Conservation (phyloP, 2,113 vertebrate genomes). For the Tachysurus vachellii region DNA sequence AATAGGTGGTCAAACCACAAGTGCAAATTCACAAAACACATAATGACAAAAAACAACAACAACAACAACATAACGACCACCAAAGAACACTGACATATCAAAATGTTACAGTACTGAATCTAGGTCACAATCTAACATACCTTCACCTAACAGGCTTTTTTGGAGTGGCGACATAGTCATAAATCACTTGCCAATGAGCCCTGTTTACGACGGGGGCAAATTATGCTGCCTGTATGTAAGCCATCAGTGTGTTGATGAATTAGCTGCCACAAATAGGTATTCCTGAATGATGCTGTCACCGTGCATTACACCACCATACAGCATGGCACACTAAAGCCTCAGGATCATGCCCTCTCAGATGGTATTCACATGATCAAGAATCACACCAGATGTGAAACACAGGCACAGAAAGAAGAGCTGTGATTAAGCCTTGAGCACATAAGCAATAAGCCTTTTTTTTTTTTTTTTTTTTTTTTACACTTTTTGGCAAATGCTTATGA, state of each 20-base stretch:
- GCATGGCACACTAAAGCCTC: slow-evolving; percentile 54
- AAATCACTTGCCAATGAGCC: slow-evolving; percentile 67
- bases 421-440: slow-evolving; percentile 33
- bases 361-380: slow-evolving; percentile 46
- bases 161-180: slow-evolving; percentile 64
- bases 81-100: background rate
- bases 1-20: slow-evolving; percentile 3
- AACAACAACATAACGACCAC: background rate
- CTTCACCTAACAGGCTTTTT: slow-evolving; percentile 23
- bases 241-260: slow-evolving; percentile 72
- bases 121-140: slow-evolving; percentile 40
- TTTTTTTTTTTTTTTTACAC: background rate
- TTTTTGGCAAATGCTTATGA: slow-evolving; percentile 13
- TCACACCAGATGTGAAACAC: slow-evolving; percentile 3
- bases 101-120: slow-evolving; percentile 39
- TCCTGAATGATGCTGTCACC: slow-evolving; percentile 65
- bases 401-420: background rate
- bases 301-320: slow-evolving; percentile 54
- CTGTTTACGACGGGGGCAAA: slow-evolving; percentile 70
- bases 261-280: slow-evolving; percentile 72
- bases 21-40: background rate
- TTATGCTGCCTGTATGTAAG: slow-evolving; percentile 70
- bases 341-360: slow-evolving; percentile 59
- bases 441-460: background rate
- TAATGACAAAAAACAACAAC: too few relatives aligned